A percentile compares a stretch with the other conserved stretches of the same genome.
Evolutionary conservation across 1,140 invertebrate genomes (phyloP).

Genomic region (Oryzaephilus surinamensis): DNA sequence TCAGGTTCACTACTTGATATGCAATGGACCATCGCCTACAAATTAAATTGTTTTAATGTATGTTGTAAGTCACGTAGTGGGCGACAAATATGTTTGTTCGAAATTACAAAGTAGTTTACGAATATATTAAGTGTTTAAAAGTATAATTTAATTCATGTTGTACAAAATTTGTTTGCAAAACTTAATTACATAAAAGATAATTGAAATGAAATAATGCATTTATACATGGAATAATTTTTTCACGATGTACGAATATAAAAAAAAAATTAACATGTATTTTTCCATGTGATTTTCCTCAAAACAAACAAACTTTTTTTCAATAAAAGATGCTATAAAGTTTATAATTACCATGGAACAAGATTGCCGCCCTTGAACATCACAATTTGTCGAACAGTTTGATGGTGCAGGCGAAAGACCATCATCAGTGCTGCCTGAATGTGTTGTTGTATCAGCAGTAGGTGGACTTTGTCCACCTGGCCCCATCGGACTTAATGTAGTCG

Average conservation of each 20-base stretch:
- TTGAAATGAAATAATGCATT: too few species aligned
- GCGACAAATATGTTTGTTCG: neutral
- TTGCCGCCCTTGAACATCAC: constrained; percentile 29
- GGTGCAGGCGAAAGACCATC: constrained; percentile 36
- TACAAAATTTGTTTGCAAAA: too few species aligned
- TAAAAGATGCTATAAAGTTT: too few species aligned
- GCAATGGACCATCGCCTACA: constrained; percentile 72
- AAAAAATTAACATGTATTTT: neutral
- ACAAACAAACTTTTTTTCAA: too few species aligned
- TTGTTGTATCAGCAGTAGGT: constrained; percentile 47
- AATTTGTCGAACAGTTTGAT: constrained; percentile 28
- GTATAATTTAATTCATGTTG: too few species aligned
- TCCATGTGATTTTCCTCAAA: too few species aligned
- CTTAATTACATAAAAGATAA: too few species aligned
- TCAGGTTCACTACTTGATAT: constrained; percentile 74
- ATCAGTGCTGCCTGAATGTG: constrained; percentile 42
- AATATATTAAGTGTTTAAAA: too few species aligned
- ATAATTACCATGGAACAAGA: constrained; percentile 38
- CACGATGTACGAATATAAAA: neutral
- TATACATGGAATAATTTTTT: too few species aligned
- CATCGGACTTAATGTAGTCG: constrained; percentile 66
- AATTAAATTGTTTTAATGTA: constrained; percentile 11
- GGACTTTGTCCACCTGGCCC: constrained; percentile 42
- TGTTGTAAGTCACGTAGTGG: neutral
- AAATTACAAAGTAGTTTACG: neutral